Conservation (phyloP, 2,888 invertebrate species). For the Harpagoxenus sublaevis region DNA sequence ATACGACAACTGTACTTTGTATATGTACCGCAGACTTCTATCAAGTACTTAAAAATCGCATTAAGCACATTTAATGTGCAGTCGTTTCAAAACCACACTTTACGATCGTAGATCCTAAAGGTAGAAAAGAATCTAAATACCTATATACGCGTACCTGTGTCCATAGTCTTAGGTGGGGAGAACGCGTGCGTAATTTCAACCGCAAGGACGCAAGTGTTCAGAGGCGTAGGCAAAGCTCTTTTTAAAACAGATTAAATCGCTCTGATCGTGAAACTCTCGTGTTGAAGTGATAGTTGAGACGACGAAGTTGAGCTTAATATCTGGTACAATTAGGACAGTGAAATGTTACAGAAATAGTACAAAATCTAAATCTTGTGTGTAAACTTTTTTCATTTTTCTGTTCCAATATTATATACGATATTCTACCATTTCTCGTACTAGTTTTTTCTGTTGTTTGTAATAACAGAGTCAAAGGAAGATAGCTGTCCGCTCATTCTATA, state of each 20-base stretch:
- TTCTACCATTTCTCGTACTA: neutral
- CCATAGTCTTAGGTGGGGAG: conserved; percentile 61
- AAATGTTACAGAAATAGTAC: neutral
- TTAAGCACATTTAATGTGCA: conserved; percentile 21
- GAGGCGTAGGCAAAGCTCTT: conserved; percentile 65
- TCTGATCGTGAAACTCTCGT: neutral
- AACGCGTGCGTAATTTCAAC: conserved; percentile 79
- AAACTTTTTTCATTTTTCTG: neutral
- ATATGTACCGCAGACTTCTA: neutral
- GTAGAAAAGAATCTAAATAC: conserved; percentile 67
- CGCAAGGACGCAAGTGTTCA: conserved; percentile 78
- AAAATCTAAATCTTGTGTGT: neutral
- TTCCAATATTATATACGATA: neutral
- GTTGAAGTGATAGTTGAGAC: neutral
- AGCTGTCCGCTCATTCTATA: neutral
- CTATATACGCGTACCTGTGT: conserved; percentile 72
- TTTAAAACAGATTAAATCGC: conserved; percentile 28
- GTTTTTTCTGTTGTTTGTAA: neutral
- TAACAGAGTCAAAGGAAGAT: neutral
- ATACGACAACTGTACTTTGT: neutral
- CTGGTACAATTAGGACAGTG: neutral
- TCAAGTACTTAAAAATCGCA: neutral
- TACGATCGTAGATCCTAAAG: conserved; percentile 65
- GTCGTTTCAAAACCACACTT: conserved; percentile 47
- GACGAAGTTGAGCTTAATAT: neutral